Conservation (phyloP, 2,888 invertebrate species). For the Euplagia quadripunctaria region DNA sequence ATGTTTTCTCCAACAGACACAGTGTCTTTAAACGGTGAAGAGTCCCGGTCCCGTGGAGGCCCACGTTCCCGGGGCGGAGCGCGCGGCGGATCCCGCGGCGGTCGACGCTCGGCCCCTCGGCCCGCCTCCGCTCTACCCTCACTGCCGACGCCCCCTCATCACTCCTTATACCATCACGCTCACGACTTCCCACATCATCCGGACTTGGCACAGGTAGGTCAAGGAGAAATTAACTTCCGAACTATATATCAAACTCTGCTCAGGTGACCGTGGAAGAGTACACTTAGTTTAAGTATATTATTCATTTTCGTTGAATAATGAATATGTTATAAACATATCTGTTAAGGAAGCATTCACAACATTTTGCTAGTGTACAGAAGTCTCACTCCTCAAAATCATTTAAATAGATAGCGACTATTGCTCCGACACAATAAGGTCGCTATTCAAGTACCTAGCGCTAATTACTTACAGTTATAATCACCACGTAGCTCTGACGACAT, state of each 20-base stretch:
- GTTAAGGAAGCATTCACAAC: neutral
- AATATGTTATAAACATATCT: neutral
- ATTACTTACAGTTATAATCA: no score
- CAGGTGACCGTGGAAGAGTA: neutral
- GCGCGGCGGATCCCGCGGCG: conserved; percentile 59
- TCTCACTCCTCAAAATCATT: no score
- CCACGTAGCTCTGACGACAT: no score
- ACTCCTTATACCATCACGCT: conserved; percentile 66
- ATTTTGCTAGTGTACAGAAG: neutral
- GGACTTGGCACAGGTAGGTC: conserved; percentile 73
- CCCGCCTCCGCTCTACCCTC: conserved; percentile 80
- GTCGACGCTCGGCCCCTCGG: conserved; percentile 57
- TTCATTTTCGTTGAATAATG: neutral
- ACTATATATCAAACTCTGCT: no score
- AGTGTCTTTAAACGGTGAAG: conserved; percentile 82
- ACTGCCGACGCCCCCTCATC: conserved; percentile 70
- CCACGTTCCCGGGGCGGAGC: conserved; percentile 55
- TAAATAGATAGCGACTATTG: no score
- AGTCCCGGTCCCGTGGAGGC: conserved; percentile 62
- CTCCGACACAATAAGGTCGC: no score
- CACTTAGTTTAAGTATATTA: neutral
- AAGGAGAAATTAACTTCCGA: no score
- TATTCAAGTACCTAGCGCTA: no score
- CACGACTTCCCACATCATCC: conserved; percentile 67
- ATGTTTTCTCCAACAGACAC: conserved; percentile 64